A percentile compares a stretch with the other conserved stretches of the same genome.
Conservation (phyloP, 1,140 invertebrate species). For the Drosophila ercepeae region DNA sequence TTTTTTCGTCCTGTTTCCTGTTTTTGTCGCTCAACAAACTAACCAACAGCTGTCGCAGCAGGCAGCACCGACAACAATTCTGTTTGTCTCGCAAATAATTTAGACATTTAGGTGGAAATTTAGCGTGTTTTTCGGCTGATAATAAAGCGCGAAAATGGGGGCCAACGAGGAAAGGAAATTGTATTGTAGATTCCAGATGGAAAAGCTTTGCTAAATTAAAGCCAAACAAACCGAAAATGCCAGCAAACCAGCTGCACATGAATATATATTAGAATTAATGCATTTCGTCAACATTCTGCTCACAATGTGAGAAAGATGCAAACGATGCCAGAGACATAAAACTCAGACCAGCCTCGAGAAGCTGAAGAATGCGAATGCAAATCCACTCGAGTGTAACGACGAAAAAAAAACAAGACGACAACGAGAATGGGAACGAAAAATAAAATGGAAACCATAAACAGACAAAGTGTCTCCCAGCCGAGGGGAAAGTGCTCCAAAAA, state of each 20-base stretch:
- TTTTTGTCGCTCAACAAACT: constrained; percentile 7
- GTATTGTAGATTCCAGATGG: too few relatives aligned
- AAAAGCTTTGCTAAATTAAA: constrained; percentile 42
- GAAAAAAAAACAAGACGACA: constrained; percentile 5
- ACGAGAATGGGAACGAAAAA: constrained; percentile 11
- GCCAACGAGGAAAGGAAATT: constrained; percentile 1
- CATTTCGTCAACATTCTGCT: constrained; percentile 60
- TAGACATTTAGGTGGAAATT: constrained; percentile 54
- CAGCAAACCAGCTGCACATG: constrained; percentile 48
- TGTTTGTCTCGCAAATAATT: constrained; percentile 66
- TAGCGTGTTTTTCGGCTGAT: constrained; percentile 19
- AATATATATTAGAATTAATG: constrained; percentile 71
- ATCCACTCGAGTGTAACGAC: constrained; percentile 30
- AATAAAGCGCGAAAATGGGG: constrained; percentile 20
- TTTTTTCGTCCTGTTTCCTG: not conserved
- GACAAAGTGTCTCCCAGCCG: constrained; percentile 36
- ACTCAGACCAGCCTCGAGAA: constrained; percentile 15
- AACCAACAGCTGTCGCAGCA: constrained; percentile 26
- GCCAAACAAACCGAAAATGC: constrained; percentile 42
- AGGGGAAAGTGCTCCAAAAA: not conserved
- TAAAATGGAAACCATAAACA: constrained; percentile 54
- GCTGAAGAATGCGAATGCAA: constrained; percentile 33
- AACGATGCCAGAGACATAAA: constrained; percentile 46
- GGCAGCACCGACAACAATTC: constrained; percentile 16
- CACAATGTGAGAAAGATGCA: constrained; percentile 37